Evolutionary conservation across 1,140 invertebrate genomes (phyloP).

Genomic region (fruit fly (Drosophila melanogaster)): Release_6_plus_ISO1_MT NC_004354.4:17590001-17590500

Average conservation of each 20-base stretch:
- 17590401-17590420: no score
- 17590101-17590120: neutral
- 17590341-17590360: neutral
- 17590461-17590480: neutral
- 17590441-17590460: neutral
- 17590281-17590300: neutral
- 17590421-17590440: neutral
- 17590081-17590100: neutral
- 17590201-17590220: constrained; percentile 17
- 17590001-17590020: no score
- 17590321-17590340: neutral
- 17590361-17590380: neutral
- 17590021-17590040: no score
- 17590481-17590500: no score
- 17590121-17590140: neutral
- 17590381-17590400: neutral
- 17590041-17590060: no score
- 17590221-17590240: constrained; percentile 2
- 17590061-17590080: neutral
- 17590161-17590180: neutral
- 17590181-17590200: neutral
- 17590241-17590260: constrained; percentile 4
- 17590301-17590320: neutral
- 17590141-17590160: neutral
- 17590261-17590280: constrained; percentile 1